Percentiles rank a stretch among this genome's conserved stretches.
phyloP scores from a whole-genome alignment of 2,797 vertebrate species.

The Peromyscus nudipes region DNA sequence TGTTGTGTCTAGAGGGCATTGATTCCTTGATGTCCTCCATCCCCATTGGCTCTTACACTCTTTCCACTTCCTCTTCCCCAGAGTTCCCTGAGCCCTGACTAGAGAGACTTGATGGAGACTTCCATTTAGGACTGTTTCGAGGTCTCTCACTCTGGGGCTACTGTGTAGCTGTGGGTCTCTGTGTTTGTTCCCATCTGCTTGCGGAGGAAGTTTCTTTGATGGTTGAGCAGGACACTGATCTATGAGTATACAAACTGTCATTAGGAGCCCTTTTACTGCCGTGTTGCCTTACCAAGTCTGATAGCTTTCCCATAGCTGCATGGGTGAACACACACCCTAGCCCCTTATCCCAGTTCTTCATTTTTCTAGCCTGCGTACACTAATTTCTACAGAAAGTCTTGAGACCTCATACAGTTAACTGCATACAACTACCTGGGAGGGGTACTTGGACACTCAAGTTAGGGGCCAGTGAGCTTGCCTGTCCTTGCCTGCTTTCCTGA shows the following conservation, averaged over 20 bases:
- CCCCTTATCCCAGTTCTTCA: background rate
- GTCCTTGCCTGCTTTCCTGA: background rate
- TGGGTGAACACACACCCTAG: background rate
- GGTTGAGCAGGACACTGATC: background rate
- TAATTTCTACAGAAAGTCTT: background rate
- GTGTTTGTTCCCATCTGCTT: background rate
- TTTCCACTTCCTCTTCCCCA: background rate
- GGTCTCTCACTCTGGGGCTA: background rate
- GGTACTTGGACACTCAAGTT: background rate
- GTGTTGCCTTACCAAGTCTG: background rate
- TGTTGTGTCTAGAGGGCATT: background rate
- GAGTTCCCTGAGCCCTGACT: background rate
- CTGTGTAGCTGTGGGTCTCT: background rate
- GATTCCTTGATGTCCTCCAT: background rate
- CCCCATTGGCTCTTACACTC: background rate
- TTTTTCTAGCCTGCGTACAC: background rate
- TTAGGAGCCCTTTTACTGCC: background rate
- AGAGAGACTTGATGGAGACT: background rate
- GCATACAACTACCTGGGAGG: background rate
- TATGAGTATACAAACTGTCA: background rate
- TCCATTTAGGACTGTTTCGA: background rate
- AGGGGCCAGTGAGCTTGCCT: background rate
- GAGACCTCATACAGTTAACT: background rate
- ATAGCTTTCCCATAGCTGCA: background rate
- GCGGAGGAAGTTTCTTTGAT: background rate